Evolutionary conservation across 35 echinoderm and acorn worm species (phyloP).

Genomic region (Lytechinus pictus): DNA sequence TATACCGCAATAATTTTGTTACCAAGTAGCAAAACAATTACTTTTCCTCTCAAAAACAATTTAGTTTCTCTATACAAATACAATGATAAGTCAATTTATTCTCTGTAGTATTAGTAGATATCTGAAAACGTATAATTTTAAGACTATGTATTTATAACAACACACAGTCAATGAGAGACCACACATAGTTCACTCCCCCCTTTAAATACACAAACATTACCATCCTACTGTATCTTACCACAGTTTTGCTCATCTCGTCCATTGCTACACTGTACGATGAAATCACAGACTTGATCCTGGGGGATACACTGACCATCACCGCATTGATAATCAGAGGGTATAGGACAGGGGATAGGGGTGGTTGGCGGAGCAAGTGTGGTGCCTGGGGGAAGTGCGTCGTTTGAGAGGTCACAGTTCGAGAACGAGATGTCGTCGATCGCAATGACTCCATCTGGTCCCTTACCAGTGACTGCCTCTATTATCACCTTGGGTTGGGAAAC

Average conservation of each 20-base stretch:
- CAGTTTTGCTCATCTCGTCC: constrained; percentile 11
- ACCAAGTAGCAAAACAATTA: no score
- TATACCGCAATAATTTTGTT: no score
- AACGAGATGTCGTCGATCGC: constrained; percentile 43
- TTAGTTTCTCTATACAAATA: no score
- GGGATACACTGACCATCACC: constrained; percentile 20
- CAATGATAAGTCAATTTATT: no score
- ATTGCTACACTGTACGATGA: neutral
- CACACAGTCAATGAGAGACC: no score
- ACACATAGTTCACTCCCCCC: no score
- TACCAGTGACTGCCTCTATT: neutral
- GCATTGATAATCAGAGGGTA: constrained; percentile 8
- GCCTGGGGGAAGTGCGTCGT: neutral
- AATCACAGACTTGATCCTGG: constrained; percentile 23
- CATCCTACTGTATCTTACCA: neutral
- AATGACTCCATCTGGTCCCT: neutral
- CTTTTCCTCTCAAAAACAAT: no score
- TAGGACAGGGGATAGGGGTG: neutral
- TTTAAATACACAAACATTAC: no score
- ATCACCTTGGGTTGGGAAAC: neutral
- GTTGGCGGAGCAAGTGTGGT: neutral
- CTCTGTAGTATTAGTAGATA: no score
- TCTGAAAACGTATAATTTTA: no score
- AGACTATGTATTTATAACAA: no score
- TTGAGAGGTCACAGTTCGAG: neutral